Evolutionary conservation across 2,113 vertebrate species (phyloP).

Genomic region (Cichladusa arquata): DNA sequence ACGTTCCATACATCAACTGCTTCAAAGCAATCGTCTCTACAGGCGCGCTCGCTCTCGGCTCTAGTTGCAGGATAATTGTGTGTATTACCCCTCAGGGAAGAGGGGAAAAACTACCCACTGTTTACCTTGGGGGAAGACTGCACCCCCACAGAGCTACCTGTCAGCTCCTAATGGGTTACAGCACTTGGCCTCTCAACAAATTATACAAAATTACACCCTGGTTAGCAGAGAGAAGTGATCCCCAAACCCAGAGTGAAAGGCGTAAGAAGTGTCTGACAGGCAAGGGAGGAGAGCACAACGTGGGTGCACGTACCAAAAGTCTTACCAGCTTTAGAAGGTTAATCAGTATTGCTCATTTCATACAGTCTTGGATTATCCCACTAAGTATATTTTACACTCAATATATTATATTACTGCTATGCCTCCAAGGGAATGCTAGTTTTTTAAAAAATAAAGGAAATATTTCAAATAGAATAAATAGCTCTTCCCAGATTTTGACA

Average conservation of each 20-base stretch:
- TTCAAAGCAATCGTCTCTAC: constrained; percentile 37
- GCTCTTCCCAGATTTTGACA: neutral
- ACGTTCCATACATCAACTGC: constrained; percentile 35
- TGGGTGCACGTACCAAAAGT: neutral
- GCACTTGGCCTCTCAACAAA: neutral
- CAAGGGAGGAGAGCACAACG: neutral
- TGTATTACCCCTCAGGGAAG: neutral
- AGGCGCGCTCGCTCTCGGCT: neutral
- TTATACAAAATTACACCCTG: neutral
- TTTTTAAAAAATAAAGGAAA: neutral
- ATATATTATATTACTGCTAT: neutral
- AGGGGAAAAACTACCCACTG: neutral
- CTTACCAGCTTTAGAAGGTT: neutral
- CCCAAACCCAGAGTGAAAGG: neutral
- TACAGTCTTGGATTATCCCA: neutral
- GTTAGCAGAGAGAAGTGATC: neutral
- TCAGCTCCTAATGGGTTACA: constrained; percentile 13
- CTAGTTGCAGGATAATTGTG: neutral
- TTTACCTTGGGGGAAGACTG: neutral
- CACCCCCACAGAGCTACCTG: neutral
- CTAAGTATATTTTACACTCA: constrained; percentile 5
- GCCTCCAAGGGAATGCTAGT: neutral
- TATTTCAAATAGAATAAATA: neutral
- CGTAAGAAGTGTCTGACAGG: neutral
- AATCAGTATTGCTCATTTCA: neutral